Evolutionary conservation across 2,113 vertebrate species (phyloP).

Genomic region (Physeter macrocephalus): DNA sequence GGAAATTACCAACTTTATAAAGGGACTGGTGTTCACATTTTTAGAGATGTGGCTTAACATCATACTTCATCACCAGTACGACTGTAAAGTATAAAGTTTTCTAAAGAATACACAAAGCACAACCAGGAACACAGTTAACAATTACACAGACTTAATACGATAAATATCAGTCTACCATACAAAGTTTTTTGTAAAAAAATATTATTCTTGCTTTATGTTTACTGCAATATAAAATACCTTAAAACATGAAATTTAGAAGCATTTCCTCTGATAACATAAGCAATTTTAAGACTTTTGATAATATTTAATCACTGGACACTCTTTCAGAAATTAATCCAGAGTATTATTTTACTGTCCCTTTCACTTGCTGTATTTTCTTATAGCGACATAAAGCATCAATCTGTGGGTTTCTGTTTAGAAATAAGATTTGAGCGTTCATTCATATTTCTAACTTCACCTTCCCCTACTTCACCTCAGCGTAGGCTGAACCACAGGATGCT

Average conservation of each 20-base stretch:
- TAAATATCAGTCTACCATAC: not conserved
- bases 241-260: not conserved
- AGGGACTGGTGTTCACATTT: not conserved
- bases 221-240: not conserved
- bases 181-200: not conserved
- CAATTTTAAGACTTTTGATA: not conserved
- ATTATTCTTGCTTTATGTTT: slow-evolving; percentile 3
- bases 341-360: not conserved
- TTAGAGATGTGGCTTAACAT: not conserved
- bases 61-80: not conserved
- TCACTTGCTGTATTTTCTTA: not conserved
- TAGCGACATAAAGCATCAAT: not conserved
- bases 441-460: not conserved
- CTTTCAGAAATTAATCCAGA: not conserved
- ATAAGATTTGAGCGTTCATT: not conserved
- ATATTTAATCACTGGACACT: not conserved
- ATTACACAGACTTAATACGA: not conserved
- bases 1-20: not conserved
- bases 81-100: not conserved
- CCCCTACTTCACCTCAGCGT: not conserved
- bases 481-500: not conserved
- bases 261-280: slow-evolving; percentile 25
- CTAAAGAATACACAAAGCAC: not conserved
- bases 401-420: not conserved
- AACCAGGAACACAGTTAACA: not conserved